Conservation (phyloP, 2,888 invertebrate species). For the Pyrgus malvae region DNA sequence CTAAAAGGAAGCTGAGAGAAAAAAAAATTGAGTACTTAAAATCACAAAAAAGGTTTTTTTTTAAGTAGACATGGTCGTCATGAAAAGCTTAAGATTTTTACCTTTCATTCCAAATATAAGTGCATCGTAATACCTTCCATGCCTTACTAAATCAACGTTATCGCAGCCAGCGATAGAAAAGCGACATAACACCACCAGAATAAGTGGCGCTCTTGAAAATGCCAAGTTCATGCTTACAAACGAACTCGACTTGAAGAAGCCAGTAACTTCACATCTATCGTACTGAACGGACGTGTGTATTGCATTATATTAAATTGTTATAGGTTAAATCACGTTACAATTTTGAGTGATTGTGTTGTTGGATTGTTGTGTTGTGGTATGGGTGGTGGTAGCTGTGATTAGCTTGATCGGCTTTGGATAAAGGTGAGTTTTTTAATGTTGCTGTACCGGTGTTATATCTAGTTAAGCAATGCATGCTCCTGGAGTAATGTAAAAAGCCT, state of each 20-base stretch:
- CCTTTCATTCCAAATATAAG: no score
- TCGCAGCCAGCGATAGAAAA: slow-evolving; percentile 6
- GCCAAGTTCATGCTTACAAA: slow-evolving; percentile 41
- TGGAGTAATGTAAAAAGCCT: no score
- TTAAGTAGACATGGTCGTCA: no score
- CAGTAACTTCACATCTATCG: slow-evolving; percentile 10
- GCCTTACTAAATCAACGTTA: no score
- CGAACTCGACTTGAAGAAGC: not conserved
- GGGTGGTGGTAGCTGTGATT: no score
- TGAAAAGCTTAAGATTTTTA: no score
- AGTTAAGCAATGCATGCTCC: no score
- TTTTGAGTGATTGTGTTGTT: slow-evolving; percentile 12
- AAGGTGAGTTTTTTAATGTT: slow-evolving; percentile 12
- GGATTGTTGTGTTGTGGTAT: slow-evolving; percentile 19
- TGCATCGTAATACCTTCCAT: no score
- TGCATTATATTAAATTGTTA: not conserved
- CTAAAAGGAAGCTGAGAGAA: no score
- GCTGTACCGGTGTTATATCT: not conserved
- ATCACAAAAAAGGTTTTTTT: no score
- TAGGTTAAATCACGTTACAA: slow-evolving; percentile 5
- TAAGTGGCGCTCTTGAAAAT: slow-evolving; percentile 42
- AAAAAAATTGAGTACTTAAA: no score
- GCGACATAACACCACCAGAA: slow-evolving; percentile 22
- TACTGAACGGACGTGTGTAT: not conserved
- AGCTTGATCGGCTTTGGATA: slow-evolving; percentile 10